Evolutionary conservation across 1,140 invertebrate species (phyloP).

Genomic region (Zaprionus gabonicus): DNA sequence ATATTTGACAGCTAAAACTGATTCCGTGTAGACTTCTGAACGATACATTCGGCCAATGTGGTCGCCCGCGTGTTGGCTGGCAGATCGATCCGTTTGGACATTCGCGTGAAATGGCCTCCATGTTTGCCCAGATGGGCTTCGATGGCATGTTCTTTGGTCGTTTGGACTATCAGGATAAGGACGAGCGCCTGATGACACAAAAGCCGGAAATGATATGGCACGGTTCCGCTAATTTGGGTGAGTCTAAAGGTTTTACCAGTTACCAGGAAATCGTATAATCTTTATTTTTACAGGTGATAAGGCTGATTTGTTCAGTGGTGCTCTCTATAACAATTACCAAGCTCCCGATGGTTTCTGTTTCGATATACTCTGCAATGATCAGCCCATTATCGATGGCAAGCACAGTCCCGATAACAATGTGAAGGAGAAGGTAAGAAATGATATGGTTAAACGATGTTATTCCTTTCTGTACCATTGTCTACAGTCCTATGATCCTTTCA

Average conservation of each 20-base stretch:
- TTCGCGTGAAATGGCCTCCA: conserved; percentile 92
- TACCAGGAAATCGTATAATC: background rate
- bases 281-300: conserved; percentile 37
- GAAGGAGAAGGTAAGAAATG: conserved; percentile 86
- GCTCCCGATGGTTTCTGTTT: conserved; percentile 96
- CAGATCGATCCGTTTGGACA: conserved; percentile 98
- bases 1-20: background rate
- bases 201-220: conserved; percentile 86
- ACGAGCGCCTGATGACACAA: conserved; percentile 85
- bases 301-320: conserved; percentile 89
- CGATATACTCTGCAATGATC: conserved; percentile 92
- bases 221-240: conserved; percentile 66
- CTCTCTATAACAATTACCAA: conserved; percentile 91
- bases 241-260: background rate
- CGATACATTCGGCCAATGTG: conserved; percentile 94
- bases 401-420: conserved; percentile 90
- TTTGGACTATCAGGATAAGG: conserved; percentile 95
- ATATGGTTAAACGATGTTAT: background rate
- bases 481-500: conserved; percentile 18
- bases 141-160: conserved; percentile 95
- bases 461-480: conserved; percentile 4
- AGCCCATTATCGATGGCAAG: conserved; percentile 92
- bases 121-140: conserved; percentile 93
- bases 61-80: conserved; percentile 92
- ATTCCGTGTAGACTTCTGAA: conserved; percentile 85